Conservation (phyloP, 53 echinoderm and acorn worm genomes). For the Henricia sp. region DNA sequence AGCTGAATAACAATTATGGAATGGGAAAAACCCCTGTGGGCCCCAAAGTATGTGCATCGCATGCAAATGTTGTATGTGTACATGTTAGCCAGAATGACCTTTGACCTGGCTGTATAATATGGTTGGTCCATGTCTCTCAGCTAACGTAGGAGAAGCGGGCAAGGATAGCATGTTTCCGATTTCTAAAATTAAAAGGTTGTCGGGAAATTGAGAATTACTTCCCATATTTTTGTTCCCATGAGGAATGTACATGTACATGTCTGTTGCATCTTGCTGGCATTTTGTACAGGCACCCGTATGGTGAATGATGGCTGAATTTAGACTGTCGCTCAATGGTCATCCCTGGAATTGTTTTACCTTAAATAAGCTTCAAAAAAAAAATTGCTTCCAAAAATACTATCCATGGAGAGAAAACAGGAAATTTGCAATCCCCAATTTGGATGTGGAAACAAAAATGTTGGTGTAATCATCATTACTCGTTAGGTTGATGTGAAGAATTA, state of each 20-base stretch:
- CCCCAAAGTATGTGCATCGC: constrained; percentile 5
- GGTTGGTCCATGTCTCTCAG: no score
- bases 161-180: constrained; percentile 12
- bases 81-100: constrained; percentile 2
- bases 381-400: no score
- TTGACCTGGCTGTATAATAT: not conserved
- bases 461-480: no score
- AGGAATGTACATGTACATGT: not conserved
- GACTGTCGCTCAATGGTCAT: no score
- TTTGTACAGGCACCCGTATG: not conserved
- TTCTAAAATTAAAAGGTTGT: constrained; percentile 19
- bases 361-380: no score
- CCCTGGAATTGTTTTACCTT: no score
- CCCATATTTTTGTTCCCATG: constrained; percentile 30
- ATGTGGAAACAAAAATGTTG: no score
- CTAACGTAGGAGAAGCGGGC: no score
- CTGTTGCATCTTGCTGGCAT: not conserved
- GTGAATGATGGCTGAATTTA: constrained; percentile 31
- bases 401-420: no score
- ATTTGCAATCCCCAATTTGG: no score
- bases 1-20: no score
- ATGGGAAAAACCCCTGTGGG: not conserved
- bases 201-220: constrained; percentile 47
- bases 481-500: no score
- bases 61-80: not conserved